Evolutionary conservation across 1,140 invertebrate genomes (phyloP).

Genomic region (Zaprionus ornatus): DNA sequence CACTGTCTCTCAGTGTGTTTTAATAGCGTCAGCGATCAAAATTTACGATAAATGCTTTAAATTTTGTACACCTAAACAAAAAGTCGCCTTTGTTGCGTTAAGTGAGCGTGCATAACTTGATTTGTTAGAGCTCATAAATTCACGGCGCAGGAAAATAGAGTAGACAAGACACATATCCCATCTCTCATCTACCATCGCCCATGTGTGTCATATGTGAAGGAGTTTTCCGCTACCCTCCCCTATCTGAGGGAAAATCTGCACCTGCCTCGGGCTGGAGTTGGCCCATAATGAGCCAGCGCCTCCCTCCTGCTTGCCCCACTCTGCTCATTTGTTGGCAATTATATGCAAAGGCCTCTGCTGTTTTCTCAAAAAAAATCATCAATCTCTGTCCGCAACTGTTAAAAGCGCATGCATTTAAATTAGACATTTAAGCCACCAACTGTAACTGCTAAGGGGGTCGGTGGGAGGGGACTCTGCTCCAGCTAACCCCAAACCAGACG

Average conservation of each 20-base stretch:
- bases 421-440: constrained; percentile 78
- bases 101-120: constrained; percentile 80
- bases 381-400: constrained; percentile 81
- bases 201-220: constrained; percentile 59
- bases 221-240: constrained; percentile 51
- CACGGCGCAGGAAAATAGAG: constrained; percentile 56
- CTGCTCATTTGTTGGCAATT: constrained; percentile 68
- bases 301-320: constrained; percentile 15
- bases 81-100: constrained; percentile 73
- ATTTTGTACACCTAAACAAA: constrained; percentile 71
- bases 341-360: constrained; percentile 26
- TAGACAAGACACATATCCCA: constrained; percentile 53
- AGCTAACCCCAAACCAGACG: not conserved
- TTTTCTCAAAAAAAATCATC: constrained; percentile 65
- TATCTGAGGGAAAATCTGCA: constrained; percentile 63
- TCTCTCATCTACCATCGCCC: constrained; percentile 47
- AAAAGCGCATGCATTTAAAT: constrained; percentile 84
- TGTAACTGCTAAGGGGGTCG: not conserved
- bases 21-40: constrained; percentile 72
- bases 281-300: constrained; percentile 61
- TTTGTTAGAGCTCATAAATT: constrained; percentile 82
- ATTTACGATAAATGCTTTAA: constrained; percentile 83
- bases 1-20: constrained; percentile 51
- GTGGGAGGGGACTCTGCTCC: not conserved
- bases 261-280: constrained; percentile 39